Evolutionary conservation across 2,888 invertebrate genomes (phyloP).

Genomic region (Leuctra nigra): DNA sequence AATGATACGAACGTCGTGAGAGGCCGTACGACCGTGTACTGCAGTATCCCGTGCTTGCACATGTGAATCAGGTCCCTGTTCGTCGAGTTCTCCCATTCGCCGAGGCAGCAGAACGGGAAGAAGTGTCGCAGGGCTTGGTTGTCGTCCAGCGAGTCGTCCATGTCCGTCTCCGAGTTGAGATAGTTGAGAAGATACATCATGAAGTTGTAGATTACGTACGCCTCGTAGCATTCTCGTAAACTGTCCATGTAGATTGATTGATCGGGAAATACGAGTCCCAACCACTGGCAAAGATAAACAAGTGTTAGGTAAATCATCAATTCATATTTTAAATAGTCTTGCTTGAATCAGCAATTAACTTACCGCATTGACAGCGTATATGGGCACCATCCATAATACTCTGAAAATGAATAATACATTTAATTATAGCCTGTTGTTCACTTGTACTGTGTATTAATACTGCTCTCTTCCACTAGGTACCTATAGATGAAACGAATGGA

Average conservation of each 20-base stretch:
- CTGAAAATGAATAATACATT: slow-evolving; percentile 43
- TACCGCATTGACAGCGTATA: slow-evolving; percentile 91
- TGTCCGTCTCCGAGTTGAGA: slow-evolving; percentile 75
- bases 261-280: slow-evolving; percentile 79
- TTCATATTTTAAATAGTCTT: background rate
- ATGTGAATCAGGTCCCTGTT: slow-evolving; percentile 81
- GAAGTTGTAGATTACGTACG: slow-evolving; percentile 96
- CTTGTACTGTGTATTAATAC: no score
- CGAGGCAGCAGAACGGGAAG: slow-evolving; percentile 84
- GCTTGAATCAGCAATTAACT: no score
- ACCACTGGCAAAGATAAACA: slow-evolving; percentile 56
- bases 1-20: slow-evolving; percentile 84
- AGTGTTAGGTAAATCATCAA: background rate
- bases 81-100: slow-evolving; percentile 73
- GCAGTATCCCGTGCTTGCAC: slow-evolving; percentile 94
- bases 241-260: slow-evolving; percentile 91
- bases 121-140: slow-evolving; percentile 84
- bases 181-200: slow-evolving; percentile 92
- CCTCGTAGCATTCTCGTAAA: slow-evolving; percentile 92
- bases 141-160: slow-evolving; percentile 71
- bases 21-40: slow-evolving; percentile 89
- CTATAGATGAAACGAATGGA: no score
- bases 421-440: no score
- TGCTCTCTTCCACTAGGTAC: no score
- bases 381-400: slow-evolving; percentile 96